Evolutionary conservation across 2,888 invertebrate species (phyloP).

Genomic region (Lamproptera curius): DNA sequence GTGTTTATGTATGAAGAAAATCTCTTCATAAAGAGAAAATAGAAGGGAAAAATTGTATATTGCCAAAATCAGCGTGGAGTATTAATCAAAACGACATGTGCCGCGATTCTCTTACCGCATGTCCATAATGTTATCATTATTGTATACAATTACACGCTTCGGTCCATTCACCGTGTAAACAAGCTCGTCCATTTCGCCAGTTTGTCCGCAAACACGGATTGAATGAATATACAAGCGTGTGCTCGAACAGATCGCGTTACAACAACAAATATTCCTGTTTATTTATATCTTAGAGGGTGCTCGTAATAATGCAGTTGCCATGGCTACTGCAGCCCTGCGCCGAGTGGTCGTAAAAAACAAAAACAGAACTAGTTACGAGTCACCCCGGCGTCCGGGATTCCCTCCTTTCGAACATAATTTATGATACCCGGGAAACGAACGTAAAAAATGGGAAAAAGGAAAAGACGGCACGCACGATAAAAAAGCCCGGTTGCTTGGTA

Average conservation of each 20-base stretch:
- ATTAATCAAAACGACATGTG: too few relatives aligned
- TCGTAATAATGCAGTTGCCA: constrained; percentile 66
- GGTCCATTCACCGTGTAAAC: constrained; percentile 52
- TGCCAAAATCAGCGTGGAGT: too few relatives aligned
- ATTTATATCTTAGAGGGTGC: constrained; percentile 43
- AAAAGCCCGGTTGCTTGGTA: constrained; percentile 70
- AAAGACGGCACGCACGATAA: constrained; percentile 78
- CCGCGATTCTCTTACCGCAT: constrained; percentile 1
- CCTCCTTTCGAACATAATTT: constrained; percentile 79
- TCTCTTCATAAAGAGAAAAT: too few relatives aligned
- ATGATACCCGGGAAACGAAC: constrained; percentile 79
- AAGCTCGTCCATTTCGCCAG: constrained; percentile 64
- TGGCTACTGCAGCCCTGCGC: constrained; percentile 68
- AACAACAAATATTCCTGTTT: constrained; percentile 63
- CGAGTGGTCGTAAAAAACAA: constrained; percentile 70
- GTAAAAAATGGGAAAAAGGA: constrained; percentile 79
- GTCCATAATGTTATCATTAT: constrained; percentile 29
- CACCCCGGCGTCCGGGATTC: constrained; percentile 76
- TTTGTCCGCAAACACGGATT: constrained; percentile 70
- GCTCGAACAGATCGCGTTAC: constrained; percentile 67
- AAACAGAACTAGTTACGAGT: constrained; percentile 61
- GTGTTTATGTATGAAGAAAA: too few relatives aligned
- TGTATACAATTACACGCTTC: constrained; percentile 56
- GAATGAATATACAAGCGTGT: constrained; percentile 73
- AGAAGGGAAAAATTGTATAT: too few relatives aligned